A percentile compares a stretch with the other conserved stretches of the same genome.
phyloP scores from a whole-genome alignment of 2,113 vertebrate species.

The Otis tarda region DNA sequence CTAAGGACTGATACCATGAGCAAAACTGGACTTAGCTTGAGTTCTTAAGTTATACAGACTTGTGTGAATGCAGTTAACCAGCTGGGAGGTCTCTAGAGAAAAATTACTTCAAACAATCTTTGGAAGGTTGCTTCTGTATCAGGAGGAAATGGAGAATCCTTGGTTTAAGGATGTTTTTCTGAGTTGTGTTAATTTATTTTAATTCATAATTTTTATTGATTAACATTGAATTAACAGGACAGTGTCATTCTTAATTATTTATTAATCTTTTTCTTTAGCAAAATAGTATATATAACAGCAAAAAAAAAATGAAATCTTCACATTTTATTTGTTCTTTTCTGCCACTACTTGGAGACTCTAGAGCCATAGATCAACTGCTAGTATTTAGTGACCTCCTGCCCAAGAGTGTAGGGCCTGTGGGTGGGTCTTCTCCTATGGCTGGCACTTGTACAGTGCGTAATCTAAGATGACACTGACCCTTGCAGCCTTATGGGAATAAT shows the following conservation, averaged over 20 bases:
- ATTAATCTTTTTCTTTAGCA: not conserved
- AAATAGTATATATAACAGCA: not conserved
- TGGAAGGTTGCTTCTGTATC: not conserved
- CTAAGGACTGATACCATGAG: not conserved
- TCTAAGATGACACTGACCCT: slow-evolving; percentile 27
- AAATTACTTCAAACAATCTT: not conserved
- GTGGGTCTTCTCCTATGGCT: not conserved
- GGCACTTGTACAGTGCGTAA: not conserved
- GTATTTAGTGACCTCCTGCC: slow-evolving; percentile 38
- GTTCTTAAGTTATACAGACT: not conserved
- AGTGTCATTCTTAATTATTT: not conserved
- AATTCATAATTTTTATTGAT: not conserved
- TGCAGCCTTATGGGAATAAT: slow-evolving; percentile 10
- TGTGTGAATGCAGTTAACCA: not conserved
- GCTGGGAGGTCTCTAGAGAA: not conserved
- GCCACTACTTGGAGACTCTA: not conserved
- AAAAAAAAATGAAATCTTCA: not conserved
- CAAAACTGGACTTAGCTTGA: not conserved
- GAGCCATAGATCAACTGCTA: slow-evolving; percentile 33
- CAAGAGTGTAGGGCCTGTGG: not conserved
- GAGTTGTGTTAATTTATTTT: not conserved
- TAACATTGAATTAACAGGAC: not conserved
- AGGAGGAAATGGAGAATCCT: not conserved
- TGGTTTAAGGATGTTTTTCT: not conserved
- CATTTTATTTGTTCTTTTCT: not conserved